phyloP scores from a whole-genome alignment of 2,888 invertebrate species.

The Leucoptera coffeella region DNA sequence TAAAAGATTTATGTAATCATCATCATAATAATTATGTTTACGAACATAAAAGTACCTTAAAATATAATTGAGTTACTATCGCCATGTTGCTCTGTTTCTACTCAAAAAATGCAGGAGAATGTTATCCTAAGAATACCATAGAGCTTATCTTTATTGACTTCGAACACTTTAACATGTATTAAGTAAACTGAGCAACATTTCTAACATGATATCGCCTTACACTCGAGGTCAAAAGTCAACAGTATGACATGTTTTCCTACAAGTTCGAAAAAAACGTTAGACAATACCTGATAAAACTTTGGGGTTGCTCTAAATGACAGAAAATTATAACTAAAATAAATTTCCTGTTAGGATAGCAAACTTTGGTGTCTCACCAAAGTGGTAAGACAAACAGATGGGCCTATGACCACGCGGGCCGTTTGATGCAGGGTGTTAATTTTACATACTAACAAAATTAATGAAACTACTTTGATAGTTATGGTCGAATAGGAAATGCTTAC shows the following conservation, averaged over 20 bases:
- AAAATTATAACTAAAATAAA: slow-evolving; percentile 49
- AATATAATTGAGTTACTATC: too few species aligned
- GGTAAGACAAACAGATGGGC: background rate
- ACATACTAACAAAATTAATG: too few species aligned
- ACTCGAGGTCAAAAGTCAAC: slow-evolving; percentile 21
- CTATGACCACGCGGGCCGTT: too few species aligned
- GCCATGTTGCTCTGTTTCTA: too few species aligned
- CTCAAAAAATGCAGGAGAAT: background rate
- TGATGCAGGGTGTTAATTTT: too few species aligned
- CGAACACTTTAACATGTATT: background rate
- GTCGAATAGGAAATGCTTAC: too few species aligned
- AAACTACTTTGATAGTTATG: too few species aligned
- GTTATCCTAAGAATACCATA: background rate
- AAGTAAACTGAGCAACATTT: slow-evolving; percentile 1
- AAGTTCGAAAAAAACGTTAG: slow-evolving; percentile 13
- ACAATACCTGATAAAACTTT: slow-evolving; percentile 22
- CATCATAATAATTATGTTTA: too few species aligned
- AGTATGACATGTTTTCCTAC: slow-evolving; percentile 17
- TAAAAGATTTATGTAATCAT: too few species aligned
- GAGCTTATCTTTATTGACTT: background rate
- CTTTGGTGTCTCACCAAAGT: slow-evolving; percentile 10
- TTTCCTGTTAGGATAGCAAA: slow-evolving; percentile 44
- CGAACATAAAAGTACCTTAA: too few species aligned
- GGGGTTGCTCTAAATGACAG: slow-evolving; percentile 31
- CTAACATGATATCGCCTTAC: slow-evolving; percentile 2